Percentiles rank a stretch among this genome's conserved stretches.
Conservation (phyloP, 2,888 invertebrate genomes). For the Matsumyia berberina region DNA sequence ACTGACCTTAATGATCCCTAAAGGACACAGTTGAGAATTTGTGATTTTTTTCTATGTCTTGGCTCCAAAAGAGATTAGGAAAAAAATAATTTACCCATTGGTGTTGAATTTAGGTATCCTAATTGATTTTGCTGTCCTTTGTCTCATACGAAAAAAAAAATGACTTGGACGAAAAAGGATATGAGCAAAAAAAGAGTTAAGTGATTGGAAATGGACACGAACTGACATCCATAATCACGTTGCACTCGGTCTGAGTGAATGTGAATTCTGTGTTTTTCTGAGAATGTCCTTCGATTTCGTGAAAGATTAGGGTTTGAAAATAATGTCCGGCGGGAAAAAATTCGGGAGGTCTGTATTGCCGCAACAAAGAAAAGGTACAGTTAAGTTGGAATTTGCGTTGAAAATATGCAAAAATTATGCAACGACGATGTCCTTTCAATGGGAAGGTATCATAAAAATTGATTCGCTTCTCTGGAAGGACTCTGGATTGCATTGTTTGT, state of each 20-base stretch:
- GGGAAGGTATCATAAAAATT: conserved; percentile 31
- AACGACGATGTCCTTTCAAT: conserved; percentile 21
- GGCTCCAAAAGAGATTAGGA: conserved; percentile 44
- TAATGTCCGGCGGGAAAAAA: conserved; percentile 32
- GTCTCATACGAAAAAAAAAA: neutral
- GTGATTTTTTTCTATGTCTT: conserved; percentile 28
- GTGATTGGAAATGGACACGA: conserved; percentile 25
- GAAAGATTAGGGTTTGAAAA: neutral
- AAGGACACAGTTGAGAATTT: conserved; percentile 41
- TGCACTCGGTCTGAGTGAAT: neutral
- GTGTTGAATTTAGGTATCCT: conserved; percentile 19
- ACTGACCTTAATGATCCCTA: conserved; percentile 44
- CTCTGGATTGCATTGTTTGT: neutral
- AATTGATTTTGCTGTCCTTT: conserved; percentile 14
- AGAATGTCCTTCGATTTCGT: neutral
- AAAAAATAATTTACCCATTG: conserved; percentile 11
- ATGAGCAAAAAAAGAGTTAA: conserved; percentile 29
- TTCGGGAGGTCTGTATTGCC: conserved; percentile 6
- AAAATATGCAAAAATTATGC: conserved; percentile 32
- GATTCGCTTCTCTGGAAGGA: conserved; percentile 30
- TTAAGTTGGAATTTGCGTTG: conserved; percentile 16
- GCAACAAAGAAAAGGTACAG: neutral
- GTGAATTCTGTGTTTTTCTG: neutral
- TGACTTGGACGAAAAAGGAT: neutral
- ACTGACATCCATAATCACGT: conserved; percentile 2